A percentile compares a stretch with the other conserved stretches of the same genome.
These are phyloP conservation scores for Ciona savignyi DNA, from an alignment of 23 tunicate species.

Conservation along the genomic window DNA sequence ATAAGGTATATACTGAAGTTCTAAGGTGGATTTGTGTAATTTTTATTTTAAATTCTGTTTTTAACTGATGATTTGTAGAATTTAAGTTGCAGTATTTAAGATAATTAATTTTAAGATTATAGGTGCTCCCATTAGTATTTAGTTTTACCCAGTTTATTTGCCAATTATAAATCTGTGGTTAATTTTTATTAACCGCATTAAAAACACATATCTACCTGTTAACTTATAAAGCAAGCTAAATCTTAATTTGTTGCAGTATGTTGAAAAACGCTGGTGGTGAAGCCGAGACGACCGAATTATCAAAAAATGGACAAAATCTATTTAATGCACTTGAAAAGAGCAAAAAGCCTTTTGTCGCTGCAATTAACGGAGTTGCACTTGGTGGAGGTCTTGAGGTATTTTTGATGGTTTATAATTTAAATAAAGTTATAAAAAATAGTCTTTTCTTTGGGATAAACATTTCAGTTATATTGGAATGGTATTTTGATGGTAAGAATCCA, in stretches of 20 bases:
- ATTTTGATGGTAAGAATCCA: too few species aligned
- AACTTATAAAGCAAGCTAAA: too few species aligned
- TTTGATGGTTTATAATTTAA: too few species aligned
- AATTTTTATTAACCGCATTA: background rate
- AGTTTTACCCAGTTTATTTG: too few species aligned
- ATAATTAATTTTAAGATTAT: too few species aligned
- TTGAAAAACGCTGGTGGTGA: slow-evolving; percentile 58
- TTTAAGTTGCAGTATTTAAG: too few species aligned
- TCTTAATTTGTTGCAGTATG: slow-evolving; percentile 30
- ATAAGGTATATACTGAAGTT: background rate
- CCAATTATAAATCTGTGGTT: too few species aligned
- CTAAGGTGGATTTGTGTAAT: background rate
- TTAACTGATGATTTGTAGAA: background rate
- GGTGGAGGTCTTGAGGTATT: slow-evolving; percentile 96
- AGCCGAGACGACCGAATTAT: slow-evolving; percentile 31
- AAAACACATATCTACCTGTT: too few species aligned
- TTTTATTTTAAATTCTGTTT: background rate
- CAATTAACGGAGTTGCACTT: slow-evolving; percentile 92
- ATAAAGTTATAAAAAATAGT: too few species aligned
- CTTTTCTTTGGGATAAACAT: too few species aligned
- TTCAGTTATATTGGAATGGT: too few species aligned
- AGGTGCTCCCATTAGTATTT: too few species aligned
- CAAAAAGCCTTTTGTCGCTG: slow-evolving; percentile 91
- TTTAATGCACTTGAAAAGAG: slow-evolving; percentile 77
- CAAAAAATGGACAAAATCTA: slow-evolving; percentile 64